These are phyloP conservation scores for Agraylea sexmaculata DNA, from an alignment of 1,140 invertebrate species.

Conservation along the genomic window DNA sequence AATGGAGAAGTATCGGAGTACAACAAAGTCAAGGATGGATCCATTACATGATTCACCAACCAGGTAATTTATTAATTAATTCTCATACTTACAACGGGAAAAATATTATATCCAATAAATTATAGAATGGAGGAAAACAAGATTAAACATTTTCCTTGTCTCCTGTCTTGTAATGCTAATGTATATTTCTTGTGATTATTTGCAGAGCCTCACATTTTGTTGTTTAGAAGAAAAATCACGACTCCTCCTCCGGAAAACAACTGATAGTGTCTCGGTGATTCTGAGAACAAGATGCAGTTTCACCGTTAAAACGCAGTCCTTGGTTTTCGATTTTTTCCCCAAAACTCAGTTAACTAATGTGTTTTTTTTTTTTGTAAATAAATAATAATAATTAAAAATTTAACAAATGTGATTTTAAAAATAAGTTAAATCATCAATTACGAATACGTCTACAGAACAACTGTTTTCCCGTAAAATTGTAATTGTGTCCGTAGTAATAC, in stretches of 20 bases:
- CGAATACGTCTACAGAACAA: too few relatives aligned
- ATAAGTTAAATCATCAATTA: too few relatives aligned
- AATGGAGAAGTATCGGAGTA: constrained; percentile 87
- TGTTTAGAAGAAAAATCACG: constrained; percentile 53
- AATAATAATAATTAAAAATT: too few relatives aligned
- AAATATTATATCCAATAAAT: constrained; percentile 4
- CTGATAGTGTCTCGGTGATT: too few relatives aligned
- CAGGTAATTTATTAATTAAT: constrained; percentile 45
- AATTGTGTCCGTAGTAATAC: too few relatives aligned
- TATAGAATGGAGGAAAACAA: neutral
- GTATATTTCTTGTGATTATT: constrained; percentile 21
- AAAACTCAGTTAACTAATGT: too few relatives aligned
- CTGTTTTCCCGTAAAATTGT: too few relatives aligned
- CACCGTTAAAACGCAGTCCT: too few relatives aligned
- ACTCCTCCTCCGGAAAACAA: constrained; percentile 36
- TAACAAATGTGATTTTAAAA: too few relatives aligned
- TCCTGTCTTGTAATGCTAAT: neutral
- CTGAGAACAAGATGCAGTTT: too few relatives aligned
- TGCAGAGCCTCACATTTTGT: constrained; percentile 54
- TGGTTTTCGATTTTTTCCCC: too few relatives aligned
- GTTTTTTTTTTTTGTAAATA: too few relatives aligned
- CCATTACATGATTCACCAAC: constrained; percentile 89
- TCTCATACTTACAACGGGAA: constrained; percentile 6
- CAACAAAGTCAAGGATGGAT: constrained; percentile 91
- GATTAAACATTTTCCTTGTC: neutral